Conservation (phyloP, 2,888 invertebrate genomes). For the Drosophila nigritarsus region DNA sequence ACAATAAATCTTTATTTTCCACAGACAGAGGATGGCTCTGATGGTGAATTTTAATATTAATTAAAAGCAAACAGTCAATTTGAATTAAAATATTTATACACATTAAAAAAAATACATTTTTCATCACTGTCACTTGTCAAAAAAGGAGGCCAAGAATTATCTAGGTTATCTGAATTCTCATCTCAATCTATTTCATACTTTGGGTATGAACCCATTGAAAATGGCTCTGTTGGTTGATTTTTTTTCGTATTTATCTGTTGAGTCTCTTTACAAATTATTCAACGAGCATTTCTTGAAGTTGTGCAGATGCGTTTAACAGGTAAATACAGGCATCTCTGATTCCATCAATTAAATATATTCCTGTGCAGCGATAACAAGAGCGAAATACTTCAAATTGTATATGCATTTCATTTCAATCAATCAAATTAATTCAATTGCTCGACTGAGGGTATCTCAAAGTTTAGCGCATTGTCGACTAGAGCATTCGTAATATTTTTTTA, state of each 20-base stretch:
- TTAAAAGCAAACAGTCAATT: background rate
- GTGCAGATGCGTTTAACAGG: background rate
- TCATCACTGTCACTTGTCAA: background rate
- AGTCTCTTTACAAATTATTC: background rate
- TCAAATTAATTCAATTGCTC: background rate
- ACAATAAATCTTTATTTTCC: background rate
- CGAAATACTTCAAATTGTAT: too few species aligned
- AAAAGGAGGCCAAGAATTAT: background rate
- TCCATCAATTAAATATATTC: background rate
- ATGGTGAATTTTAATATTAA: background rate
- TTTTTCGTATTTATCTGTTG: background rate
- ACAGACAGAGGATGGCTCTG: background rate
- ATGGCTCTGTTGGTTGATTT: background rate
- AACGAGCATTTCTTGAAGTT: background rate
- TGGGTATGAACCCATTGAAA: background rate
- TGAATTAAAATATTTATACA: conserved; percentile 16
- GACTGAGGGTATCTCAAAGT: background rate
- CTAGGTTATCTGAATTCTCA: background rate
- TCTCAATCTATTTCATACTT: background rate
- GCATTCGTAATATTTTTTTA: background rate
- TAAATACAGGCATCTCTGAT: too few species aligned
- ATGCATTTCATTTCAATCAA: too few species aligned
- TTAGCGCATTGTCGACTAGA: background rate
- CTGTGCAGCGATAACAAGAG: too few species aligned
- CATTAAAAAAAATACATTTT: background rate